Evolutionary conservation across 2,888 invertebrate species (phyloP), one percentile per base, ranked within the genome.

Genomic region (Scrobipalpa costella): DNA sequence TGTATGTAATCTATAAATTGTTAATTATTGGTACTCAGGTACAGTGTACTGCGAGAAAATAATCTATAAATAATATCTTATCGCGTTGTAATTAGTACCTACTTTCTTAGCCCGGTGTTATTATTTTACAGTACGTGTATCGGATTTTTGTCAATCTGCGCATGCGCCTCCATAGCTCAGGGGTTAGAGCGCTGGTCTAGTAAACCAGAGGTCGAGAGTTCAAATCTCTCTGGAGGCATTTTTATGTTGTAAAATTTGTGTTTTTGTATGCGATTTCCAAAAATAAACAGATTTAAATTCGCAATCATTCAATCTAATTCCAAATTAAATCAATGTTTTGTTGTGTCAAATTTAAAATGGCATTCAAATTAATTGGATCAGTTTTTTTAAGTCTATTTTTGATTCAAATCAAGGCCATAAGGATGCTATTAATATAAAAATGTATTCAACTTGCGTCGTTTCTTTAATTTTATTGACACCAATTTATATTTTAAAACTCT

Each of bases 111-210:
- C 27, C 27, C 27, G 5, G 27, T 27, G 27, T 5, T 27, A 5
- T 5, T 27, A 27, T 27, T 5, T 27, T 27, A 5, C 27, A 27
- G 13, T 40, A 40, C 13, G 11, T 44, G 5, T 15, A 44, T 44
- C 44, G 3, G 7, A 44, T 44, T 52, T 49, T 21, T 21, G 27
- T 21, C 21, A 27, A 7, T 7, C 3, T 44, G 44, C 15, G 21
- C 50, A 21, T 11, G 13, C 50, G 55, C 55, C 55, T 55, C 55
- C 55, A 55, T 55, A 55, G 55, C 55, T 34, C 55, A 55, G 55
- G 55, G 55, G 55, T 55, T 55, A 55, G 55, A 55, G 55, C 55
- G 34, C 55, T 55, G 55, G 55, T 55, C 55, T 55, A 34, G 55
- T 55, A 55, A 55, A 55, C 55, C 55, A 55, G 55, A 34, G 55